Percentiles rank a stretch among this genome's conserved stretches.
These are phyloP conservation scores for Melospiza georgiana DNA, from an alignment of 2,113 vertebrate genomes.

Conservation along the genomic window DNA sequence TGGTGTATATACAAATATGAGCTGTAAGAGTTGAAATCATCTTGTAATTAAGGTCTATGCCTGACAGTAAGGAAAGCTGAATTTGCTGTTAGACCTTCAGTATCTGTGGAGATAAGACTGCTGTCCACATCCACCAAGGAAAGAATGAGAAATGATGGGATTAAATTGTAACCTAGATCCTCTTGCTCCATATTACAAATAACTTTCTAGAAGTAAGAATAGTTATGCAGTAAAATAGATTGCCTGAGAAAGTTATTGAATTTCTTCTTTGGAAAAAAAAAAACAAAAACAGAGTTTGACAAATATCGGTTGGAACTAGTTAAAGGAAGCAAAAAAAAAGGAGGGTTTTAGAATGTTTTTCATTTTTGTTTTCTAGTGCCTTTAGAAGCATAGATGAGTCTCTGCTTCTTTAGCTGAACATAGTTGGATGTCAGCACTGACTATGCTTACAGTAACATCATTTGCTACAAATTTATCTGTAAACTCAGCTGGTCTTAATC, in stretches of 20 bases:
- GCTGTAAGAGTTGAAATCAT: slow-evolving; percentile 1
- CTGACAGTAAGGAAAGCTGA: slow-evolving; percentile 4
- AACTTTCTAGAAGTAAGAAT: background rate
- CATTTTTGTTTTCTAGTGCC: background rate
- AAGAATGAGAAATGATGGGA: background rate
- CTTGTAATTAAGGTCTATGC: slow-evolving; percentile 14
- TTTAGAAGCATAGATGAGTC: background rate
- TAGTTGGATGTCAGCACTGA: background rate
- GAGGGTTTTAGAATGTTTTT: background rate
- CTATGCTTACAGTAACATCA: background rate
- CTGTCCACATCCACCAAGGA: background rate
- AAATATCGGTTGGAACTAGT: background rate
- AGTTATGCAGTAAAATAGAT: background rate
- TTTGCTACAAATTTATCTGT: background rate
- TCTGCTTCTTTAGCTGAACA: background rate
- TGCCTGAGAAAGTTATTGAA: background rate
- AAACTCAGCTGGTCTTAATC: background rate
- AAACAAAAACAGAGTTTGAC: background rate
- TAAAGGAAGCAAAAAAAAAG: background rate
- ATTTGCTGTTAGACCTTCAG: background rate
- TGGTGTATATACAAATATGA: slow-evolving; percentile 8
- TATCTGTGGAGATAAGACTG: slow-evolving; percentile 11
- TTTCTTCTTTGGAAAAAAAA: background rate
- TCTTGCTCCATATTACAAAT: background rate
- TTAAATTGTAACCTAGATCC: slow-evolving; percentile 7